A percentile compares a stretch with the other conserved stretches of the same genome.
Evolutionary conservation across 2,888 invertebrate genomes (phyloP).

Genomic region (Dilophus febrilis): DNA sequence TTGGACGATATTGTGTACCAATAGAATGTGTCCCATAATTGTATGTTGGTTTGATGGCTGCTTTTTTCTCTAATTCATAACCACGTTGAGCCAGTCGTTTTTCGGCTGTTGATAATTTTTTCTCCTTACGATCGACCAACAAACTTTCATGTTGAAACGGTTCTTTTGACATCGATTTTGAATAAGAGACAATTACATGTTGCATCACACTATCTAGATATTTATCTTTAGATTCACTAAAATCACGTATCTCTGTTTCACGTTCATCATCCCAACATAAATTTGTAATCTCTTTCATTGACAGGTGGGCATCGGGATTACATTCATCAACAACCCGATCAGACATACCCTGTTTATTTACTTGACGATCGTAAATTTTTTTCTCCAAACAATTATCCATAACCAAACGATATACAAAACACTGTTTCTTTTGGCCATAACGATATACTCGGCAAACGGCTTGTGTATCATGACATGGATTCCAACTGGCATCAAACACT

Average conservation of each 20-base stretch:
- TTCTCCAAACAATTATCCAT: conserved; percentile 95
- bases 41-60: conserved; percentile 45
- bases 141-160: conserved; percentile 94
- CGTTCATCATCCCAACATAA: conserved; percentile 81
- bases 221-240: conserved; percentile 49
- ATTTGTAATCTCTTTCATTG: conserved; percentile 76
- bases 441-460: conserved; percentile 92
- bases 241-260: conserved; percentile 61
- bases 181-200: conserved; percentile 45
- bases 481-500: conserved; percentile 97
- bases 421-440: conserved; percentile 87
- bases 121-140: conserved; percentile 84
- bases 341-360: conserved; percentile 96
- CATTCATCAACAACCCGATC: conserved; percentile 97
- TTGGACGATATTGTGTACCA: conserved; percentile 39
- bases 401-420: conserved; percentile 90
- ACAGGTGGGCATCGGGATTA: conserved; percentile 86
- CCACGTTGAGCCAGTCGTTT: conserved; percentile 79
- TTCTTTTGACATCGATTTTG: conserved; percentile 51
- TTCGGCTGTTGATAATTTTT: conserved; percentile 83
- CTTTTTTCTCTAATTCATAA: conserved; percentile 89
- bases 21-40: conserved; percentile 30
- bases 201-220: conserved; percentile 72
- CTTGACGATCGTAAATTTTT: conserved; percentile 95
- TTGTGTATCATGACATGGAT: conserved; percentile 96